These are phyloP conservation scores for Pipistrellus pygmaeus DNA, from an alignment of 2,797 vertebrate species.

Conservation along the genomic window DNA sequence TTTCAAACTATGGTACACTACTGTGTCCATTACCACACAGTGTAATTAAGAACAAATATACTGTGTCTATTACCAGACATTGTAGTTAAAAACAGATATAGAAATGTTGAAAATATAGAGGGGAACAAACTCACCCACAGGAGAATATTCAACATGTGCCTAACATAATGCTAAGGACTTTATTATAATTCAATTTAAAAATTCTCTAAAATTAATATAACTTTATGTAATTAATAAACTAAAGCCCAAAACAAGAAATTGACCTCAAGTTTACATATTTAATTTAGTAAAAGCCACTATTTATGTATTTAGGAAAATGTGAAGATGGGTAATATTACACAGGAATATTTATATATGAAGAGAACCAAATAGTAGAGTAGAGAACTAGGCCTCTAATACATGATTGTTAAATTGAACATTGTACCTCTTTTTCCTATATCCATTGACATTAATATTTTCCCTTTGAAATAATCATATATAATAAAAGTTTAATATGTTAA, in stretches of 20 bases:
- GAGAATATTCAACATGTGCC: not conserved
- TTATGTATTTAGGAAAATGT: not conserved
- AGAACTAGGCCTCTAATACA: not conserved
- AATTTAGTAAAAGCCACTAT: not conserved
- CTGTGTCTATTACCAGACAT: not conserved
- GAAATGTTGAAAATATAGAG: not conserved
- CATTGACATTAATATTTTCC: not conserved
- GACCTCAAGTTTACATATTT: not conserved
- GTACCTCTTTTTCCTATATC: not conserved
- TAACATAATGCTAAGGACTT: not conserved
- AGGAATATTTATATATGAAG: not conserved
- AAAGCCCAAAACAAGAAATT: not conserved
- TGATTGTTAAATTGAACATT: not conserved
- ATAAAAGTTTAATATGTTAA: too few species aligned
- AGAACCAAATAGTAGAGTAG: not conserved
- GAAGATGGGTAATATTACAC: not conserved
- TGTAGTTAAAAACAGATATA: not conserved
- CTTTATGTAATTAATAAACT: not conserved
- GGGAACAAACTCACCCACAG: not conserved
- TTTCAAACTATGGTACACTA: not conserved
- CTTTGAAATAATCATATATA: not conserved
- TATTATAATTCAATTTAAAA: not conserved
- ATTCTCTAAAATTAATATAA: not conserved
- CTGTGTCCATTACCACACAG: not conserved
- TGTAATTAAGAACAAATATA: not conserved